Evolutionary conservation across 2,888 invertebrate genomes (phyloP).

Genomic region (Erpobdella octoculata): DNA sequence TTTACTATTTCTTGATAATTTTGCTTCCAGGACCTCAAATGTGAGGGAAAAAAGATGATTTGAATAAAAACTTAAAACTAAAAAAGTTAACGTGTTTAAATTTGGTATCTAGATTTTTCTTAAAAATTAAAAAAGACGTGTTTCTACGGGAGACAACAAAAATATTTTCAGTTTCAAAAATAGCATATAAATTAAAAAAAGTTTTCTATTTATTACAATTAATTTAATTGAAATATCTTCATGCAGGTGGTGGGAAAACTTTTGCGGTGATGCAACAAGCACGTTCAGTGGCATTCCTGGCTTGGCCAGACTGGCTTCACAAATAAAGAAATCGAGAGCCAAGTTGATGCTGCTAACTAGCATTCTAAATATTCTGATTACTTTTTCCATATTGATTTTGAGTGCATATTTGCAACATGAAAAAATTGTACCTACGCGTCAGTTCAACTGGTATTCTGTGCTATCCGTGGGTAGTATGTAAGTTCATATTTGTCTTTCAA

Average conservation of each 20-base stretch:
- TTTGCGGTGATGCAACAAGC: conserved; percentile 8
- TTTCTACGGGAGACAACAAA: background rate
- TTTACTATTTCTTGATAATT: too few relatives aligned
- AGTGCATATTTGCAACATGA: conserved; percentile 5
- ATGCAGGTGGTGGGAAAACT: conserved; percentile 26
- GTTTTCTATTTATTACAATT: background rate
- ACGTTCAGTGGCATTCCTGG: background rate
- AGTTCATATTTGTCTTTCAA: too few relatives aligned
- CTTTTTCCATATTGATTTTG: conserved; percentile 10
- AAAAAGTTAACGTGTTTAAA: too few relatives aligned
- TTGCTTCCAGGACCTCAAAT: too few relatives aligned
- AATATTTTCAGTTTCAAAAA: background rate
- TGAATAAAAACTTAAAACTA: too few relatives aligned
- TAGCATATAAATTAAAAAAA: background rate
- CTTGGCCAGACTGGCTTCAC: conserved; percentile 10
- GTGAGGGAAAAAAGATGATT: too few relatives aligned
- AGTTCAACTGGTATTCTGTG: conserved; percentile 1
- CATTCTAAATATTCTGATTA: background rate
- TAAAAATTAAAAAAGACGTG: background rate
- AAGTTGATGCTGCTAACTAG: background rate
- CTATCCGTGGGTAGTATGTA: conserved; percentile 8
- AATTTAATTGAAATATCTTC: too few relatives aligned
- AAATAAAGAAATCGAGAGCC: background rate
- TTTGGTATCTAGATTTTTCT: too few relatives aligned
- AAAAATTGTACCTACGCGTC: background rate